These are phyloP conservation scores for Tenthredo distinguenda DNA, from an alignment of 2,888 invertebrate genomes.

Conservation along the genomic window DNA sequence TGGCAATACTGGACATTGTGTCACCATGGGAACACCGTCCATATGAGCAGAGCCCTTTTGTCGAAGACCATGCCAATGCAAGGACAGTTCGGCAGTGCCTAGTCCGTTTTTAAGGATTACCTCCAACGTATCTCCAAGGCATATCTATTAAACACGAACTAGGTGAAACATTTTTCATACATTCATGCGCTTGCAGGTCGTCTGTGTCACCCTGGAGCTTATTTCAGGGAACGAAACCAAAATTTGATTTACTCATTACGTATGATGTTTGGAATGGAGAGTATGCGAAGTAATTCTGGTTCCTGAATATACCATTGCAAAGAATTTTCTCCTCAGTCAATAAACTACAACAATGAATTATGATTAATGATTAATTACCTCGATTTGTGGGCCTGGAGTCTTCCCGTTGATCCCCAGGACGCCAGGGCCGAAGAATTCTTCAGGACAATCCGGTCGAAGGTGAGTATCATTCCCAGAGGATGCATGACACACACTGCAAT, in stretches of 20 bases:
- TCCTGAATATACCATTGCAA: too few species aligned
- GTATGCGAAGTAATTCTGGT: too few species aligned
- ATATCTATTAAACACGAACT: slow-evolving; percentile 59
- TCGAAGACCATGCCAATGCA: slow-evolving; percentile 80
- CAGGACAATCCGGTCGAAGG: slow-evolving; percentile 21
- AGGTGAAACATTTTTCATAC: background rate
- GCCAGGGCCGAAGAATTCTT: slow-evolving; percentile 51
- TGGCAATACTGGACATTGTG: slow-evolving; percentile 76
- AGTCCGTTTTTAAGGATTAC: slow-evolving; percentile 65
- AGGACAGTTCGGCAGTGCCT: slow-evolving; percentile 66
- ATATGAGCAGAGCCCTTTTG: slow-evolving; percentile 72
- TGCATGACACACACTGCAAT: slow-evolving; percentile 41
- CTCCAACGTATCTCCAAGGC: slow-evolving; percentile 67
- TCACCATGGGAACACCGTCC: slow-evolving; percentile 77
- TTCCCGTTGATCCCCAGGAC: slow-evolving; percentile 63
- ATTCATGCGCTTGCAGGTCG: background rate
- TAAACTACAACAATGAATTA: background rate
- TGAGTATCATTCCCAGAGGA: slow-evolving; percentile 4
- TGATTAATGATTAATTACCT: slow-evolving; percentile 62
- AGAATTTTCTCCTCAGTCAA: background rate
- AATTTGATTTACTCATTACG: too few species aligned
- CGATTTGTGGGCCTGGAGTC: slow-evolving; percentile 69
- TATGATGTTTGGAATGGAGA: too few species aligned
- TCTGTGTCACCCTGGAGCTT: background rate
- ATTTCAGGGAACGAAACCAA: too few species aligned